Evolutionary conservation across 2,888 invertebrate species (phyloP), one percentile per base, ranked within the genome.

Genomic region (Stegana nigrithorax): DNA sequence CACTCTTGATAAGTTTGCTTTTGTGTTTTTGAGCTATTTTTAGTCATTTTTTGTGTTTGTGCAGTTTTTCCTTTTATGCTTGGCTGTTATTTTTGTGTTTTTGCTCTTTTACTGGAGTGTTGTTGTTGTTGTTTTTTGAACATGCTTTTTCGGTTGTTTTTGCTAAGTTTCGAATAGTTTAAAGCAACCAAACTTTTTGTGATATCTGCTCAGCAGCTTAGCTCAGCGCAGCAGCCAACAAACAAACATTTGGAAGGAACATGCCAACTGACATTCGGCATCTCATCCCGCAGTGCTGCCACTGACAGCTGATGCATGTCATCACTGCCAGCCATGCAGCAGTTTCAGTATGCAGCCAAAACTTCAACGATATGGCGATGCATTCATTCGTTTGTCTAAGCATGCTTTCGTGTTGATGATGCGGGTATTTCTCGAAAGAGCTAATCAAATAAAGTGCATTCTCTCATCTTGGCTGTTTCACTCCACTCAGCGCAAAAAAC

Each of bases 381-480:
- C 32, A 53, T 42, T 57, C 26, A 10, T 8, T n/a, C 57, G 3
- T 5, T 53, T 27, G 12, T 5, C 29, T 53, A 5, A 14, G 14
- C 0, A 7, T 10, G 29, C 29, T 23, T n/a, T n/a, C n/a, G n/a
- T n/a, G n/a, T n/a, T n/a, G n/a, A n/a, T n/a, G n/a, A n/a, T n/a
- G n/a, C n/a, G n/a, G n/a, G n/a, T n/a, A n/a, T n/a, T n/a, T 21
- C 32, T 25, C 27, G 23, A 36, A 62, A 57, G 50, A 56, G 57
- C 61, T 62, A 56, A 62, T 62, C 61, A 62, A 62, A 62, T 50
- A 62, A 50, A 62, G 61, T 62, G 61, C 61, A 62, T 50, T 62
- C 21, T 21, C 21, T 47, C 44, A 44, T 47, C 2, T n/a, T n/a
- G 14, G 17, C 17, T 39, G 39, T 39, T 39, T 39, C 14, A n/a